Evolutionary conservation across 2,888 invertebrate genomes (phyloP).

Genomic region (Xylota sylvarum): DNA sequence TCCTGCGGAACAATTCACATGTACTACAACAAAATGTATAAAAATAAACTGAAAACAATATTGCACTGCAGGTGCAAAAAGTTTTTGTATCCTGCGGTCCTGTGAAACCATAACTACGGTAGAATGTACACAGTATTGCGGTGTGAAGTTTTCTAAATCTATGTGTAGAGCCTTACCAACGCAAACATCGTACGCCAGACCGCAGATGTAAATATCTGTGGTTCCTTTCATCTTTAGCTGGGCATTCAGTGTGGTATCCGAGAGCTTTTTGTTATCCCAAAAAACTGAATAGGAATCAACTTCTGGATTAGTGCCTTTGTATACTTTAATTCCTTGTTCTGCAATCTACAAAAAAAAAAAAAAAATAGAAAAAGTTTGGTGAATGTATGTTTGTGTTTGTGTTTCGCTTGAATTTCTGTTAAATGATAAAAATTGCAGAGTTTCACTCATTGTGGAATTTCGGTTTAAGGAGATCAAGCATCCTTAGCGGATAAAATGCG

Average conservation of each 20-base stretch:
- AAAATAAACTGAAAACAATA: conserved; percentile 15
- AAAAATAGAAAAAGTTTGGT: not conserved
- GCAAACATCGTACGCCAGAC: conserved; percentile 97
- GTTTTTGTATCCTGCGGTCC: conserved; percentile 29
- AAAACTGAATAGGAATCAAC: conserved; percentile 99
- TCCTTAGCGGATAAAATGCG: conserved; percentile 33
- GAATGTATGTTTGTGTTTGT: not conserved
- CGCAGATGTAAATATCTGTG: conserved; percentile 97
- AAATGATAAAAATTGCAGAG: conserved; percentile 1
- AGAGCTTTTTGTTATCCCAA: conserved; percentile 98
- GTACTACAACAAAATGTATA: not conserved
- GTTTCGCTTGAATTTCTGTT: conserved; percentile 4
- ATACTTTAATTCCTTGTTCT: conserved; percentile 91
- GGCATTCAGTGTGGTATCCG: conserved; percentile 93
- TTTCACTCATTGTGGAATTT: conserved; percentile 5
- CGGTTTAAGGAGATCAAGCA: not conserved
- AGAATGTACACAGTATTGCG: conserved; percentile 21
- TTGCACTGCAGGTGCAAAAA: conserved; percentile 44
- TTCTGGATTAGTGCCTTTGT: conserved; percentile 96
- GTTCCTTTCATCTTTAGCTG: conserved; percentile 92
- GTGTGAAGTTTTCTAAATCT: conserved; percentile 32
- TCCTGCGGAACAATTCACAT: conserved; percentile 17
- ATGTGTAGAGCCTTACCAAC: conserved; percentile 87
- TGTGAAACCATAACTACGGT: not conserved
- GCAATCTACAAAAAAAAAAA: conserved; percentile 86